phyloP scores from a whole-genome alignment of 1,140 invertebrate species.

The Brachionus koreanus region DNA sequence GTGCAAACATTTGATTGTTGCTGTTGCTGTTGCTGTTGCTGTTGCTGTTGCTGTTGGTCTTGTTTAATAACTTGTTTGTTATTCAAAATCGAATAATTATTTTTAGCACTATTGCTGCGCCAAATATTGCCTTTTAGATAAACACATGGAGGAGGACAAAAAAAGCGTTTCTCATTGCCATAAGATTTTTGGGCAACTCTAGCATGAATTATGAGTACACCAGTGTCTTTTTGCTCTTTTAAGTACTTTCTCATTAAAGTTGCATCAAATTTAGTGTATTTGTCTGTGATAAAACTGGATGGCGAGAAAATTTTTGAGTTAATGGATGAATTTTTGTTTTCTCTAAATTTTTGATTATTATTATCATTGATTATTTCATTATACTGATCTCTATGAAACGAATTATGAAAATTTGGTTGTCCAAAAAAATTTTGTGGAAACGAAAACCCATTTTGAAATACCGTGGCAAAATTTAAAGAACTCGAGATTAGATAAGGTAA shows the following conservation, averaged over 20 bases:
- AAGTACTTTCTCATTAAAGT: slow-evolving; percentile 39
- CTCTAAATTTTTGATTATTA: neutral
- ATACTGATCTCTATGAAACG: neutral
- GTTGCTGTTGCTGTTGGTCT: neutral
- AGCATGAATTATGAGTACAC: slow-evolving; percentile 93
- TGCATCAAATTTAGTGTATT: neutral
- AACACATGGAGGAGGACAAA: slow-evolving; percentile 98
- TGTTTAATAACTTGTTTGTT: neutral
- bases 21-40: neutral
- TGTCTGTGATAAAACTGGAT: neutral
- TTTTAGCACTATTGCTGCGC: slow-evolving; percentile 55
- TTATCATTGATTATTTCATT: neutral
- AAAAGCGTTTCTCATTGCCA: slow-evolving; percentile 98
- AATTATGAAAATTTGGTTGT: neutral
- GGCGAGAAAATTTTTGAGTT: neutral
- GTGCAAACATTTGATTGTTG: slow-evolving; percentile 26
- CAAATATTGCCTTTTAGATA: slow-evolving; percentile 96
- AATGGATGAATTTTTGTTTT: neutral
- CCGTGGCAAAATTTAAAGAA: neutral
- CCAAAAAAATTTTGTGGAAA: neutral
- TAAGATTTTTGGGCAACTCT: slow-evolving; percentile 98
- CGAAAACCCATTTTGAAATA: neutral
- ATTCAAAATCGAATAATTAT: neutral
- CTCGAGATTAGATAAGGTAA: slow-evolving; percentile 13
- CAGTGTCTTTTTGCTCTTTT: slow-evolving; percentile 69